A percentile compares a stretch with the other conserved stretches of the same genome.
Evolutionary conservation across 2,888 invertebrate species (phyloP).

Genomic region (Petrolisthes manimaculis): DNA sequence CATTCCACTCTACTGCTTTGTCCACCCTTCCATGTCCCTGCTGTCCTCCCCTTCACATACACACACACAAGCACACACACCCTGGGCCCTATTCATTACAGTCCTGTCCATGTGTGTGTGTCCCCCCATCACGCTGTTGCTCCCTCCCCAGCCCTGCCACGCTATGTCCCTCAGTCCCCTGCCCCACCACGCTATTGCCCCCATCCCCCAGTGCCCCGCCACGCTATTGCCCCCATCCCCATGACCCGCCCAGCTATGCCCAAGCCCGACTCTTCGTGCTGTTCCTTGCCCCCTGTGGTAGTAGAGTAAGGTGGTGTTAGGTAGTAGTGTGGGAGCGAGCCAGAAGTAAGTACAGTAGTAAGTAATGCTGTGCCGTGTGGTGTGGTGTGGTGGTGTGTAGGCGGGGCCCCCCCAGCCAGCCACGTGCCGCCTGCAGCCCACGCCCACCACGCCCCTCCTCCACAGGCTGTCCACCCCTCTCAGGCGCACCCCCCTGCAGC

Average conservation of each 20-base stretch:
- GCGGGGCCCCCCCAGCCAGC: slow-evolving; percentile 52
- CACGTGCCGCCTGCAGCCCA: slow-evolving; percentile 64
- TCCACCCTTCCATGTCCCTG: neutral
- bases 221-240: neutral
- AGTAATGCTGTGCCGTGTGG: too few species aligned
- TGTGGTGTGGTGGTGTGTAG: slow-evolving; percentile 35
- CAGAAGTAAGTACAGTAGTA: too few species aligned
- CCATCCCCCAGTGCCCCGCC: neutral
- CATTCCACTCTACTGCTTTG: neutral
- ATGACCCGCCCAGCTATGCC: neutral
- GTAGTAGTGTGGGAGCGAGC: too few species aligned
- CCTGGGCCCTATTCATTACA: neutral
- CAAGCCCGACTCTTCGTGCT: neutral
- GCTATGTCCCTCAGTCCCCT: neutral
- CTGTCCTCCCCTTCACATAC: neutral
- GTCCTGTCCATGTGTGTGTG: neutral
- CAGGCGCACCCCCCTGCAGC: slow-evolving; percentile 60
- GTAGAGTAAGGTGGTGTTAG: too few species aligned
- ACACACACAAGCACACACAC: too few species aligned
- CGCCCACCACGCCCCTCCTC: slow-evolving; percentile 59
- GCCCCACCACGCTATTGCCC: neutral
- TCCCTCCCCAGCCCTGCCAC: neutral
- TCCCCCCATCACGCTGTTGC: neutral
- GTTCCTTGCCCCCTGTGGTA: neutral
- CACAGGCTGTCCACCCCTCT: slow-evolving; percentile 53